Evolutionary conservation across 2,888 invertebrate species (phyloP).

Genomic region (Hyles lineata): DNA sequence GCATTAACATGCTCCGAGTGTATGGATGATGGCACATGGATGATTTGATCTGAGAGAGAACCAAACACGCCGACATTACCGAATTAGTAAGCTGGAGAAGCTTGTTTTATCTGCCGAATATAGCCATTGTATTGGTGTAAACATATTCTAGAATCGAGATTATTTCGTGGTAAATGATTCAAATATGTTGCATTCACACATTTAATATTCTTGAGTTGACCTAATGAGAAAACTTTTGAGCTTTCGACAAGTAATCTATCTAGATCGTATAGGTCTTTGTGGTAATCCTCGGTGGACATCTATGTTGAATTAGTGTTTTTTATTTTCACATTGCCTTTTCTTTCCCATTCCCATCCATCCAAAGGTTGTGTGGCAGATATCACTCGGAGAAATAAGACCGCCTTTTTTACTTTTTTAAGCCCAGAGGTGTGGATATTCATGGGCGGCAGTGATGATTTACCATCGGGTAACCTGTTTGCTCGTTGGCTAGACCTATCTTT

Average conservation of each 20-base stretch:
- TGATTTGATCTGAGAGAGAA: constrained; percentile 10
- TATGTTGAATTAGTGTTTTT: too few relatives aligned
- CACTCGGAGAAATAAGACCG: too few relatives aligned
- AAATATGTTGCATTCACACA: background rate
- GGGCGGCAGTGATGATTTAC: too few relatives aligned
- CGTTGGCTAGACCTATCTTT: too few relatives aligned
- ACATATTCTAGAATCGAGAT: background rate
- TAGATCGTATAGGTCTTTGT: too few relatives aligned
- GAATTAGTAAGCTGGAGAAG: constrained; percentile 24
- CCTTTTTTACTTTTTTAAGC: too few relatives aligned
- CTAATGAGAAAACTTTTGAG: background rate
- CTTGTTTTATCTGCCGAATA: constrained; percentile 10
- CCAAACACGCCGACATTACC: constrained; percentile 11
- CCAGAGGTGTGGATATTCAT: too few relatives aligned
- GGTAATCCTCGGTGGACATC: too few relatives aligned
- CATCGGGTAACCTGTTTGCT: too few relatives aligned
- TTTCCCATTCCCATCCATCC: too few relatives aligned
- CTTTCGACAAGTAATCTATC: background rate
- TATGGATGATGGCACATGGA: background rate
- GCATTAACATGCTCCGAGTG: background rate
- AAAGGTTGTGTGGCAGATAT: too few relatives aligned
- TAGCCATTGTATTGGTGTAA: background rate
- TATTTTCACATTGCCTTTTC: too few relatives aligned
- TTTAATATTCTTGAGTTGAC: background rate
- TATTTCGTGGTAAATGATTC: background rate